Evolutionary conservation across 2,113 vertebrate species (phyloP).

Genomic region (Passer domesticus): DNA sequence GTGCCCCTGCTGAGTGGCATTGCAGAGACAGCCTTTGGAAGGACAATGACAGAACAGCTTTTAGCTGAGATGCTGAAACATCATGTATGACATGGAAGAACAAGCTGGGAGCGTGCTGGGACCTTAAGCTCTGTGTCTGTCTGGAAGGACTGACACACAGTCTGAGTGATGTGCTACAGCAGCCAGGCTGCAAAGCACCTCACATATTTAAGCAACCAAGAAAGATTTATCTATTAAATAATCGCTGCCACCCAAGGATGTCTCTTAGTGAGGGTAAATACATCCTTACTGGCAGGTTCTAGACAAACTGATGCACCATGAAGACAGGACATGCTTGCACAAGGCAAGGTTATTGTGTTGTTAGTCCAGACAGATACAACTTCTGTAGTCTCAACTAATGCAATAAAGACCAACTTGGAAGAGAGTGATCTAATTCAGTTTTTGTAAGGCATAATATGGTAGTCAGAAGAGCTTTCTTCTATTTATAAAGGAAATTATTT

Average conservation of each 20-base stretch:
- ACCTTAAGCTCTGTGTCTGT: neutral
- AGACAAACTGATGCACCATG: neutral
- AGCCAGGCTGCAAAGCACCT: neutral
- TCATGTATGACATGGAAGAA: rapidly evolving
- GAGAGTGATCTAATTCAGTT: neutral
- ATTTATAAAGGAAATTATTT: neutral
- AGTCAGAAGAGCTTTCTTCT: neutral
- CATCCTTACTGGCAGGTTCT: neutral
- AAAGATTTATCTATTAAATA: neutral
- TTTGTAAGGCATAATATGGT: neutral
- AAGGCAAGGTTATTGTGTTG: neutral
- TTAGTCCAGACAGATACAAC: neutral
- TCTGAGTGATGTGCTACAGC: neutral
- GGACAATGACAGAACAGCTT: neutral
- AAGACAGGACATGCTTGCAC: neutral
- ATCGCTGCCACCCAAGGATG: neutral
- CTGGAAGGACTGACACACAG: neutral
- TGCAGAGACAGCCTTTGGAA: neutral
- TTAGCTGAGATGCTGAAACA: neutral
- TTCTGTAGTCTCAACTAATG: neutral
- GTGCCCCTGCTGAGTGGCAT: neutral
- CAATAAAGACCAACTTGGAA: neutral
- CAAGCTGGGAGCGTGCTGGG: neutral
- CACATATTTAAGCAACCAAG: neutral
- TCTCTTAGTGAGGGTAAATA: neutral